phyloP scores from a whole-genome alignment of 2,113 vertebrate species.

The Megaceryle maxima region DNA sequence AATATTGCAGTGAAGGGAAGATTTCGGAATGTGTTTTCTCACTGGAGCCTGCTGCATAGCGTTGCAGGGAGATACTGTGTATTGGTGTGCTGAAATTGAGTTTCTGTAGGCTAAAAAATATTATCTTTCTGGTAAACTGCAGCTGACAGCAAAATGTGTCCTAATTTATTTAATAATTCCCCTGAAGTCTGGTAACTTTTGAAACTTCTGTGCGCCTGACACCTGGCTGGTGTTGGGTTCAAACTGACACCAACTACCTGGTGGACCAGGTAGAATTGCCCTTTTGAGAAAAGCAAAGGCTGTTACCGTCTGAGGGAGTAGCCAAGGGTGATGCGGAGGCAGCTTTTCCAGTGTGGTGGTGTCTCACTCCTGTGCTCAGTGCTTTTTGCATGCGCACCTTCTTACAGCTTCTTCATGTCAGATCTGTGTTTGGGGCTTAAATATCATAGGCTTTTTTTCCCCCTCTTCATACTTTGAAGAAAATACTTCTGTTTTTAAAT shows the following conservation, averaged over 20 bases:
- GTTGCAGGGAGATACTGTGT: neutral
- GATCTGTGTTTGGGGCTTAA: neutral
- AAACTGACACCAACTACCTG: neutral
- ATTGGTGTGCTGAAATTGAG: neutral
- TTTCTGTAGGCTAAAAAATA: neutral
- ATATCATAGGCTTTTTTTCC: neutral
- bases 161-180: neutral
- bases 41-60: neutral
- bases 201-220: fast-evolving
- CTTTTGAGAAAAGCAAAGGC: neutral
- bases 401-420: neutral
- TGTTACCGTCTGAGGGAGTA: fast-evolving
- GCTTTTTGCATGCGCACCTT: neutral
- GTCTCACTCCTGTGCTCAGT: neutral
- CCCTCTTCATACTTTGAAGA: neutral
- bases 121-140: neutral
- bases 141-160: neutral
- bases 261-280: fast-evolving
- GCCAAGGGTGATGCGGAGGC: neutral
- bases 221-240: neutral
- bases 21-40: neutral
- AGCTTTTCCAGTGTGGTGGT: neutral
- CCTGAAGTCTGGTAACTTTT: neutral
- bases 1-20: neutral
- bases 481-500: neutral